These are phyloP conservation scores for Nysson spinosus DNA, from an alignment of 2,888 invertebrate species.

Conservation along the genomic window DNA sequence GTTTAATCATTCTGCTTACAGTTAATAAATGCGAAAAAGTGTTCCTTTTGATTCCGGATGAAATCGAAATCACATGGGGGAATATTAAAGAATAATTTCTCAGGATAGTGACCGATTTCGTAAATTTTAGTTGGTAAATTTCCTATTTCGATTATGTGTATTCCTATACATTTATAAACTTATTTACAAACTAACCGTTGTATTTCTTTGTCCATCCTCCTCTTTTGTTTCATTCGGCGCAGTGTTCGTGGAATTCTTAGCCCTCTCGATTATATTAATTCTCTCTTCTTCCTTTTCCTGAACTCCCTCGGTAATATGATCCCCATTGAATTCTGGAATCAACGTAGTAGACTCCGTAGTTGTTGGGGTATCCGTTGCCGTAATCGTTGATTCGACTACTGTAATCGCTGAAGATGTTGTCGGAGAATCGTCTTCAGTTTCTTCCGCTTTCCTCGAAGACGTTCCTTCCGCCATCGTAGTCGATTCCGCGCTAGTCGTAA, in stretches of 20 bases:
- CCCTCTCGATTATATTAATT: conserved; percentile 34
- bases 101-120: too few relatives aligned
- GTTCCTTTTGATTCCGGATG: too few relatives aligned
- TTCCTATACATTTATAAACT: not conserved
- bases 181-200: conserved; percentile 26
- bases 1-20: too few relatives aligned
- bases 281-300: conserved; percentile 21
- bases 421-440: conserved; percentile 24
- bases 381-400: conserved; percentile 31
- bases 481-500: conserved; percentile 37
- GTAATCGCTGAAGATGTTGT: conserved; percentile 30
- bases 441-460: conserved; percentile 24
- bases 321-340: conserved; percentile 38
- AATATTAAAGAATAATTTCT: too few relatives aligned
- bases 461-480: conserved; percentile 41
- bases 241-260: not conserved
- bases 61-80: too few relatives aligned
- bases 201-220: conserved; percentile 17
- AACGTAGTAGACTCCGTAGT: conserved; percentile 50
- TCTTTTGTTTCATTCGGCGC: conserved; percentile 26
- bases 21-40: too few relatives aligned
- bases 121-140: too few relatives aligned
- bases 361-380: conserved; percentile 21
- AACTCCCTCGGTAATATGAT: conserved; percentile 14
- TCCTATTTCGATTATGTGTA: too few relatives aligned